Evolutionary conservation across 2,797 vertebrate genomes (phyloP), one percentile per base, ranked within the genome.

Genomic region (Oophaga sylvatica): DNA sequence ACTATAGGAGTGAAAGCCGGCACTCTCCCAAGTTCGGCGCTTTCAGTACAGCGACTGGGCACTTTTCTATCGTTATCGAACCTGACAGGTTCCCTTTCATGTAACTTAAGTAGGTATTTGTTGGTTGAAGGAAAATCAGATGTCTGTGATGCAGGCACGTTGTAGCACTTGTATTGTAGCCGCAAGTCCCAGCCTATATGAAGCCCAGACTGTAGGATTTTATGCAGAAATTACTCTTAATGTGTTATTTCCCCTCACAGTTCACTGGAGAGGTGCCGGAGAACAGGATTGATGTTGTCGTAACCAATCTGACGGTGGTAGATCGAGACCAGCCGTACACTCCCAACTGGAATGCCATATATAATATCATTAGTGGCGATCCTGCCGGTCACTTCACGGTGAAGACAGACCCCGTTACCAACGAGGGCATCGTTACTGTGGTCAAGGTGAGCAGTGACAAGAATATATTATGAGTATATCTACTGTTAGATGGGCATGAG

Each of bases 321-420:
- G 97, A 99, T 87, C 94, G 96, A 9, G 97, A 99, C 91, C 97
- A 98, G 89, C 97, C 97, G 0, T 97, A 97, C 91, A 97, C 97
- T 0, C 95, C 97, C 0, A 98, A 98, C 94, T 99, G 97, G 97
- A 98, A 98, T 0, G 97, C 97, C 2, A 87, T 97, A 83, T 99
- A 99, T 94, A 94, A 96, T 90, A 97, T 98, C 90, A 96, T 98
- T 94, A 97, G 96, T 0, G 97, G 97, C 13, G 97, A 99, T 92
- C 96, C 97, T 16, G 92, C 95, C 0, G 96, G 96, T 0, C 97
- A 98, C 91, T 99, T 99, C 95, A 96, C 93, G 86, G 92, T 99
- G 90, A 96, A 96, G 79, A 98, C 97, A 0, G 97, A 99, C 93
- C 97, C 97, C 0, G 57, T 96, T 90, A 96, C 95, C 95, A 99